Percentiles rank a stretch among this genome's conserved stretches.
These are phyloP conservation scores for Odontamblyopus rebecca DNA, from an alignment of 2,797 vertebrate genomes.

Conservation along the genomic window DNA sequence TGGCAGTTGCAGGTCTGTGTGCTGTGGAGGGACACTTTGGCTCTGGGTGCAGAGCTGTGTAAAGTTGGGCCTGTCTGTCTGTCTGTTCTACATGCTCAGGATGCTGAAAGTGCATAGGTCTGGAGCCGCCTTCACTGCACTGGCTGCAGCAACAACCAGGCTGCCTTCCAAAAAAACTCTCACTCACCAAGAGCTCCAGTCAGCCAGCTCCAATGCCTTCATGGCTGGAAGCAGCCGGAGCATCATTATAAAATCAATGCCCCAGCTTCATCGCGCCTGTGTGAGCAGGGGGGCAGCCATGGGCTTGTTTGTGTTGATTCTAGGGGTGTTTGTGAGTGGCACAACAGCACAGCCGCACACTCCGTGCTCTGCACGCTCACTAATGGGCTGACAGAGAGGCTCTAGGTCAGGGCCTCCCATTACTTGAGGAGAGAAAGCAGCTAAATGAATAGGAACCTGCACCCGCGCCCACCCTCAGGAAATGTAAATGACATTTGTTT, in stretches of 20 bases:
- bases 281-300: slow-evolving; percentile 51
- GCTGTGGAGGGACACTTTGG: slow-evolving; percentile 70
- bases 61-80: slow-evolving; percentile 71
- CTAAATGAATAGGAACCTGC: slow-evolving; percentile 67
- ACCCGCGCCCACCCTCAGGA: slow-evolving; percentile 59
- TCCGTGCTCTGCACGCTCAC: slow-evolving; percentile 62
- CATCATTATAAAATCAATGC: slow-evolving; percentile 81
- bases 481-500: slow-evolving; percentile 78
- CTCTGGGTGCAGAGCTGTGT: slow-evolving; percentile 65
- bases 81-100: slow-evolving; percentile 71
- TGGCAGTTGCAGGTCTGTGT: slow-evolving; percentile 82
- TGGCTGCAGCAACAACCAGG: slow-evolving; percentile 54
- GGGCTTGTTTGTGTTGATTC: slow-evolving; percentile 75
- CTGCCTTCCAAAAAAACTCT: slow-evolving; percentile 63
- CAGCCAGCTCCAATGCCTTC: slow-evolving; percentile 72
- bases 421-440: slow-evolving; percentile 70
- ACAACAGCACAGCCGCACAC: slow-evolving; percentile 60
- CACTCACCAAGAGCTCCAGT: slow-evolving; percentile 64
- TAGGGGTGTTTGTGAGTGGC: slow-evolving; percentile 70
- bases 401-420: slow-evolving; percentile 73
- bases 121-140: slow-evolving; percentile 60
- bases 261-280: slow-evolving; percentile 64
- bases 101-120: slow-evolving; percentile 60
- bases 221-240: slow-evolving; percentile 70
- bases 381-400: slow-evolving; percentile 74